Evolutionary conservation across 2,888 invertebrate species (phyloP).

Genomic region (Bellardia bayeri): DNA sequence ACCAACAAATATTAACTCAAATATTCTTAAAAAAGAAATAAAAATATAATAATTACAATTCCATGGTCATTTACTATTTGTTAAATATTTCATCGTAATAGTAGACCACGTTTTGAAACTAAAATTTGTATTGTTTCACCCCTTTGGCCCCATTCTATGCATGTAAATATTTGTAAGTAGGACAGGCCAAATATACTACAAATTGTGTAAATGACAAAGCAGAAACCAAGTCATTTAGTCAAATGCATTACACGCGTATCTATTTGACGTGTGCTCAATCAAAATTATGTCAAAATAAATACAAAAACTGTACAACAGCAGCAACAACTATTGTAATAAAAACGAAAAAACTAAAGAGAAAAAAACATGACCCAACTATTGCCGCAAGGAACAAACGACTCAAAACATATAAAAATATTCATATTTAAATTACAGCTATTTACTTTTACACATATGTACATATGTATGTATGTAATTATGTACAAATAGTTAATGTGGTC

Average conservation of each 20-base stretch:
- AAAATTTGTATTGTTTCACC: conserved; percentile 10
- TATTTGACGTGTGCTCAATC: conserved; percentile 80
- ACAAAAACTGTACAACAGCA: conserved; percentile 29
- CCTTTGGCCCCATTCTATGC: background rate
- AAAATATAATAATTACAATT: background rate
- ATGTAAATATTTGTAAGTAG: conserved; percentile 39
- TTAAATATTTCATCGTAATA: background rate
- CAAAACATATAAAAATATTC: background rate
- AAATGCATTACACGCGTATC: conserved; percentile 72
- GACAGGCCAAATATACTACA: conserved; percentile 63
- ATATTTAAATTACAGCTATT: background rate
- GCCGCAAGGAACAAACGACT: conserved; percentile 1
- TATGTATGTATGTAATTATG: conserved; percentile 6
- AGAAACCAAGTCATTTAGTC: conserved; percentile 63
- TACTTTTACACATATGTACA: background rate
- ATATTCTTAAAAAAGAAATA: too few species aligned
- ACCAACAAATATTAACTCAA: too few species aligned
- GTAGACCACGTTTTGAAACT: background rate
- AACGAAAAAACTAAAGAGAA: conserved; percentile 6
- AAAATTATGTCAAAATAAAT: conserved; percentile 81
- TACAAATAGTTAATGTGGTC: background rate
- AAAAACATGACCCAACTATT: conserved; percentile 46
- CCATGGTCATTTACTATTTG: background rate
- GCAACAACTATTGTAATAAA: background rate
- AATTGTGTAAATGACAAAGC: conserved; percentile 52